Percentiles rank a stretch among this genome's conserved stretches.
phyloP scores from a whole-genome alignment of 2,797 vertebrate genomes.

The Cirrhinus molitorella region DNA sequence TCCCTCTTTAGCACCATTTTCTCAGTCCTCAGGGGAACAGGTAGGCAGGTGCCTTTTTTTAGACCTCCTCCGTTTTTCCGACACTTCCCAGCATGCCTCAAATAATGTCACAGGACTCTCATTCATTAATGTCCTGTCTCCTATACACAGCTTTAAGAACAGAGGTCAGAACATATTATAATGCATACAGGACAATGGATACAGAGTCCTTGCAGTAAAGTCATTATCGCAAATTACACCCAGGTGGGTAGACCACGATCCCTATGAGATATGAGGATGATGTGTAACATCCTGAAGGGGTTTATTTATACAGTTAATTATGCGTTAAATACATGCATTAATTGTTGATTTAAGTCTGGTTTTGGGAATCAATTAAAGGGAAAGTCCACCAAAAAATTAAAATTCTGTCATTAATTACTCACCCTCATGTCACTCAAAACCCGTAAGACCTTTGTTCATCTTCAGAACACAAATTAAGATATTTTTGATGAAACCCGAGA shows the following conservation, averaged over 20 bases:
- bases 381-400: too few relatives aligned
- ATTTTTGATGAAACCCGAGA: too few relatives aligned
- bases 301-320: background rate
- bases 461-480: too few relatives aligned
- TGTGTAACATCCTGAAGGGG: background rate
- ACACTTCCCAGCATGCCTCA: conserved; percentile 45
- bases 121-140: conserved; percentile 1
- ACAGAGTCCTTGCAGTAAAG: conserved; percentile 11
- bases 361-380: background rate
- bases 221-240: background rate
- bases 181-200: background rate
- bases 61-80: conserved; percentile 27
- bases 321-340: background rate
- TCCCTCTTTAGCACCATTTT: conserved; percentile 48
- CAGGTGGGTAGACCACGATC: background rate
- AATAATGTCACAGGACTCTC: conserved; percentile 20
- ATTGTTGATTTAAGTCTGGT: background rate
- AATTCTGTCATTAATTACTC: too few relatives aligned
- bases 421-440: too few relatives aligned
- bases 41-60: conserved; percentile 45
- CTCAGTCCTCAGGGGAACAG: conserved; percentile 48
- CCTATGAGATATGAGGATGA: background rate
- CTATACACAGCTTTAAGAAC: background rate
- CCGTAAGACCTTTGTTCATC: too few relatives aligned
- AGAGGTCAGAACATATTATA: conserved; percentile 17